A percentile compares a stretch with the other conserved stretches of the same genome.
Conservation (phyloP, 2,888 invertebrate genomes). For the Carabus problematicus region DNA sequence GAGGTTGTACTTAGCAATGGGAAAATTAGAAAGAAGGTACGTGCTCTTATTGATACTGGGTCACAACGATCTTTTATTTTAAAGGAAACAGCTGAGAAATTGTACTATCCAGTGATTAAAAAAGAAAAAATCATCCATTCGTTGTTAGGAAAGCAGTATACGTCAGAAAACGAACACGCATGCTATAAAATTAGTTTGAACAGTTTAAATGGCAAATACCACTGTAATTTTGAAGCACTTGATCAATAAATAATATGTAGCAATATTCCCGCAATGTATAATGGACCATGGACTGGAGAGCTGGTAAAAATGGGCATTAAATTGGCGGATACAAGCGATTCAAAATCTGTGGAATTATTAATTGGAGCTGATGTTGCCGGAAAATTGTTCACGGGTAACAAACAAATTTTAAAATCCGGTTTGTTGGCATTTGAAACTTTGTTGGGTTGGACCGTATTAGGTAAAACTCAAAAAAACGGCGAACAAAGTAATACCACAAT, state of each 20-base stretch:
- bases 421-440: too few relatives aligned
- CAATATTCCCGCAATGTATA: neutral
- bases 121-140: neutral
- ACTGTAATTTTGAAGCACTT: too few relatives aligned
- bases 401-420: constrained; percentile 1
- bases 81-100: neutral
- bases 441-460: too few relatives aligned
- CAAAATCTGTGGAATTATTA: too few relatives aligned
- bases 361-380: too few relatives aligned
- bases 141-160: constrained; percentile 33
- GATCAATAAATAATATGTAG: constrained; percentile 17
- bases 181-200: constrained; percentile 10
- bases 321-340: too few relatives aligned
- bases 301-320: too few relatives aligned
- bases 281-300: constrained; percentile 19
- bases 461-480: constrained; percentile 17
- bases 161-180: constrained; percentile 21
- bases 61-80: constrained; percentile 11
- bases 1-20: neutral
- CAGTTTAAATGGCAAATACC: neutral
- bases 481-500: too few relatives aligned
- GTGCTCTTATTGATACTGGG: constrained; percentile 17
- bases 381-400: too few relatives aligned
- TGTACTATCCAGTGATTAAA: neutral
- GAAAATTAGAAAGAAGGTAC: neutral